Evolutionary conservation across 1,140 invertebrate species (phyloP).

Genomic region (Neomicropteryx cornuta): DNA sequence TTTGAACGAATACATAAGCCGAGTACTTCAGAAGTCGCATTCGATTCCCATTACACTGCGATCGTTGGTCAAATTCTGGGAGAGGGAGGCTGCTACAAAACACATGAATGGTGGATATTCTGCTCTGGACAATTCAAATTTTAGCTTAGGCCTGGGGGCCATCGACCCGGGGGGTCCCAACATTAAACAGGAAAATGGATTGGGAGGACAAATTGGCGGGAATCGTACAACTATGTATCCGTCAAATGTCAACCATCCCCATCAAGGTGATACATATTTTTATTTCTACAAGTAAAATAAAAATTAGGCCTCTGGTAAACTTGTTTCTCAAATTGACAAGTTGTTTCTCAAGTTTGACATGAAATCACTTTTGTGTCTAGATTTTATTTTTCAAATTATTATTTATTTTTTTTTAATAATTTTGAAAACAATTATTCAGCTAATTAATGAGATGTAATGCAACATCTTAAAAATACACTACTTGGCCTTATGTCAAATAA

Average conservation of each 20-base stretch:
- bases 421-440: too few relatives aligned
- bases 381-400: too few relatives aligned
- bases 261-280: conserved; percentile 19
- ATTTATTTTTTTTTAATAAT: too few relatives aligned
- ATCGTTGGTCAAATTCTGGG: conserved; percentile 57
- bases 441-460: too few relatives aligned
- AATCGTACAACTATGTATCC: conserved; percentile 27
- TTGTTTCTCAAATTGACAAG: conserved; percentile 3
- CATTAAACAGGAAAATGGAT: conserved; percentile 25
- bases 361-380: conserved; percentile 5
- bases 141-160: conserved; percentile 36
- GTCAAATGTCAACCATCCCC: conserved; percentile 25
- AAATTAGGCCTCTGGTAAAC: neutral
- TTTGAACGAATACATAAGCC: conserved; percentile 66
- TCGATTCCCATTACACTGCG: conserved; percentile 82
- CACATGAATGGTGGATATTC: conserved; percentile 38
- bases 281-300: conserved; percentile 1
- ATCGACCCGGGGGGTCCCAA: conserved; percentile 30
- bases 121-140: conserved; percentile 30
- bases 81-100: conserved; percentile 34
- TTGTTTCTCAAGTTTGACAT: neutral
- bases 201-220: conserved; percentile 17
- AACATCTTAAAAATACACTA: too few relatives aligned
- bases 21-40: conserved; percentile 79
- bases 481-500: too few relatives aligned